A percentile compares a stretch with the other conserved stretches of the same genome.
Conservation (phyloP, 2,797 vertebrate genomes). For the Knipowitschia caucasica region DNA sequence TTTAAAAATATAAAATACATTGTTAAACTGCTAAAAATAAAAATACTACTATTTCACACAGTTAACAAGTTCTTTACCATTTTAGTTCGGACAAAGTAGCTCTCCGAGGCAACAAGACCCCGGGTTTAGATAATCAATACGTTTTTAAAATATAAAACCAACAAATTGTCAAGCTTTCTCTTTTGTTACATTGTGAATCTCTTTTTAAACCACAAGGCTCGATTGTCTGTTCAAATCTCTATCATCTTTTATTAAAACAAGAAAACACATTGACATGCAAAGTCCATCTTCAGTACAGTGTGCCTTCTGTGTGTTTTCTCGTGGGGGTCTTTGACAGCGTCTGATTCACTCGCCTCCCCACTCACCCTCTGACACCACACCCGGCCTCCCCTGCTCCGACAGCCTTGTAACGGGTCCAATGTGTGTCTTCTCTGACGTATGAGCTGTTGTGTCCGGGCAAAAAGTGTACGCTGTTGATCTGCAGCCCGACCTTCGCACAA, state of each 20-base stretch:
- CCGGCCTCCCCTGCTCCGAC: constrained; percentile 30
- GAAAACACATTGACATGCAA: not conserved
- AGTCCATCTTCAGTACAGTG: constrained; percentile 23
- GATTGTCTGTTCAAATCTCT: not conserved
- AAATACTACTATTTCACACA: too few relatives aligned
- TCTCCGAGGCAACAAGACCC: too few relatives aligned
- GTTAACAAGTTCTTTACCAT: too few relatives aligned
- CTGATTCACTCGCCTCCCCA: constrained; percentile 42
- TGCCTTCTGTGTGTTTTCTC: constrained; percentile 40
- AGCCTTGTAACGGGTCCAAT: constrained; percentile 43
- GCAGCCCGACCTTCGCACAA: constrained; percentile 50
- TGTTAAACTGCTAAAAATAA: too few relatives aligned
- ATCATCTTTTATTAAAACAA: not conserved
- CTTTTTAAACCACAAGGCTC: too few relatives aligned
- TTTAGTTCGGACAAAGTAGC: too few relatives aligned
- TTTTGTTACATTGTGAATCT: too few relatives aligned
- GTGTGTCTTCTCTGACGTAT: constrained; percentile 59
- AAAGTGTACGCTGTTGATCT: constrained; percentile 46
- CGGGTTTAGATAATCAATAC: too few relatives aligned
- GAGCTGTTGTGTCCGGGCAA: constrained; percentile 33
- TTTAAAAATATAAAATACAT: too few relatives aligned
- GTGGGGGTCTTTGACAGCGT: constrained; percentile 36
- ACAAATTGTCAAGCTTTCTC: too few relatives aligned
- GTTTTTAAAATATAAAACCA: too few relatives aligned
- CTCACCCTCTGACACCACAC: constrained; percentile 33